Conservation (phyloP, 2,888 invertebrate genomes). For the Drosophila antonietae region DNA sequence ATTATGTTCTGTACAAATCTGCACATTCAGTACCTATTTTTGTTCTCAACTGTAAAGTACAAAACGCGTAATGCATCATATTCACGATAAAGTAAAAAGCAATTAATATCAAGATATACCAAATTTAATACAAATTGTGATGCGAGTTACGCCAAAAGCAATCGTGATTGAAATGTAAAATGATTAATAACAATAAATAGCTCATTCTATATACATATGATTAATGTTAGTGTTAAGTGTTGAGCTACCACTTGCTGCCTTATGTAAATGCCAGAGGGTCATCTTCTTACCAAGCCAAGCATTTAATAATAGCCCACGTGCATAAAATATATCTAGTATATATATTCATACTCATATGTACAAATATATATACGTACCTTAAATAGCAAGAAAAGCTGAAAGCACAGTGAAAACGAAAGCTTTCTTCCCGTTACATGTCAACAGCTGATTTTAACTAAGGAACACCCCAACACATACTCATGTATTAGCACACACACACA, state of each 20-base stretch:
- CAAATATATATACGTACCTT: slow-evolving; percentile 10
- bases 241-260: slow-evolving; percentile 21
- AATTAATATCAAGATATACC: slow-evolving; percentile 4
- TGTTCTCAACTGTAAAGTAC: slow-evolving; percentile 48
- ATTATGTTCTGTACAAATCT: slow-evolving; percentile 45
- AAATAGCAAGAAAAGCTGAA: slow-evolving; percentile 52
- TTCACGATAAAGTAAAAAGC: slow-evolving; percentile 29
- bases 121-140: slow-evolving; percentile 19
- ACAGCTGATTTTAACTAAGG: slow-evolving; percentile 59
- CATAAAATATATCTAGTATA: slow-evolving; percentile 17
- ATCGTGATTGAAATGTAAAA: slow-evolving; percentile 7
- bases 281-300: slow-evolving; percentile 32
- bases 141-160: slow-evolving; percentile 12
- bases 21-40: slow-evolving; percentile 61
- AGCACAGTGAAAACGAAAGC: slow-evolving; percentile 42
- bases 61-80: slow-evolving; percentile 29
- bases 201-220: background rate
- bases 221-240: slow-evolving; percentile 16
- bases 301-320: slow-evolving; percentile 54
- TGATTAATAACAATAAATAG: background rate
- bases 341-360: slow-evolving; percentile 3
- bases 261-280: slow-evolving; percentile 43
- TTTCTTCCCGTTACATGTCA: slow-evolving; percentile 52
- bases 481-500: slow-evolving; percentile 1
- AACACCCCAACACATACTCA: background rate